A percentile compares a stretch with the other conserved stretches of the same genome.
Evolutionary conservation across 1,140 invertebrate genomes (phyloP).

Genomic region (Apis cerana): DNA sequence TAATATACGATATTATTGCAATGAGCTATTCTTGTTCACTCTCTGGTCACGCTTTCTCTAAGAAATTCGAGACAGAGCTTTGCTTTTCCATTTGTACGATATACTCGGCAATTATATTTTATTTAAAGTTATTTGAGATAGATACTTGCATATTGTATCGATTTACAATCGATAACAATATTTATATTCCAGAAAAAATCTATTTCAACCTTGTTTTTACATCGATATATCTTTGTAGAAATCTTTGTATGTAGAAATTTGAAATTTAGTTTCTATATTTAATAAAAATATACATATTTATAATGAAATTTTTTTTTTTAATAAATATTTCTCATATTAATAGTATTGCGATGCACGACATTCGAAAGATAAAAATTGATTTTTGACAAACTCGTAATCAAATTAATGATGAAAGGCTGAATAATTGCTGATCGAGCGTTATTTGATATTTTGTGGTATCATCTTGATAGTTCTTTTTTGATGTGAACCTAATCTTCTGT

Average conservation of each 20-base stretch:
- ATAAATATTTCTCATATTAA: background rate
- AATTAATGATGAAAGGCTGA: background rate
- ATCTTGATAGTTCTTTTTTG: too few species aligned
- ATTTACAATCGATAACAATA: background rate
- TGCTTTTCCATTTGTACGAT: constrained; percentile 41
- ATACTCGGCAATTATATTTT: constrained; percentile 13
- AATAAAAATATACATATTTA: background rate
- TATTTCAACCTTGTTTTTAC: background rate
- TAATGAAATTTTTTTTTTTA: background rate
- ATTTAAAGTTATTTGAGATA: constrained; percentile 1
- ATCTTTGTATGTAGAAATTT: too few species aligned
- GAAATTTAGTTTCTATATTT: background rate
- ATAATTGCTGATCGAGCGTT: too few species aligned
- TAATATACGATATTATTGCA: constrained; percentile 42
- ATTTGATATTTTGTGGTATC: too few species aligned
- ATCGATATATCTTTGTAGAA: background rate
- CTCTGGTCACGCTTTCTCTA: constrained; percentile 45
- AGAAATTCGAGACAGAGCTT: constrained; percentile 5
- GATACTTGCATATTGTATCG: background rate
- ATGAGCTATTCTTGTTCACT: constrained; percentile 36
- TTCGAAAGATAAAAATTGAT: too few species aligned
- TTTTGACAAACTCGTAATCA: background rate
- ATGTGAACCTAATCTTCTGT: too few species aligned
- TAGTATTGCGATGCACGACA: too few species aligned
- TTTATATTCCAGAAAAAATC: background rate